These are phyloP conservation scores for Pherbina coryleti DNA, from an alignment of 2,888 invertebrate genomes.

Conservation along the genomic window DNA sequence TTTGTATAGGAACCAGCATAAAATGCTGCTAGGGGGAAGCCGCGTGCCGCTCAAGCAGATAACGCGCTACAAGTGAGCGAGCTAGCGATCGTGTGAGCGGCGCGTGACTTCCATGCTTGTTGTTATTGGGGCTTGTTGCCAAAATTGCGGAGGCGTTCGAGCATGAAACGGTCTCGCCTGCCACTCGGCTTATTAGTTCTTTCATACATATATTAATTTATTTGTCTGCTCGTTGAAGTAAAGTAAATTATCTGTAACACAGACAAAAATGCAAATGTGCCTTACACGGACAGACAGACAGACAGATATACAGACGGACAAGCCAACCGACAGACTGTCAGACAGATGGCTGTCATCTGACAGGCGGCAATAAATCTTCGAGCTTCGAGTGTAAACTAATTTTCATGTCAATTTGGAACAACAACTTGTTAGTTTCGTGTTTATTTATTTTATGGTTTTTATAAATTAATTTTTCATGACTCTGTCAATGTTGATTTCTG, in stretches of 20 bases:
- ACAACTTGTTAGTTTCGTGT: slow-evolving; percentile 62
- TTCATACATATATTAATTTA: slow-evolving; percentile 62
- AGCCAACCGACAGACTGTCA: slow-evolving; percentile 56
- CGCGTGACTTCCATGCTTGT: slow-evolving; percentile 19
- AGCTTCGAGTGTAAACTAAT: slow-evolving; percentile 67
- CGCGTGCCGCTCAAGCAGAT: background rate
- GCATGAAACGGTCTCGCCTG: slow-evolving; percentile 47
- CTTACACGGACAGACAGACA: background rate
- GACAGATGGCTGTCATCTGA: slow-evolving; percentile 52
- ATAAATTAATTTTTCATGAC: slow-evolving; percentile 15
- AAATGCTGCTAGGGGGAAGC: background rate
- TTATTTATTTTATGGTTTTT: slow-evolving; percentile 30
- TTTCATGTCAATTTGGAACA: slow-evolving; percentile 66
- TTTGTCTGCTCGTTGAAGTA: slow-evolving; percentile 56
- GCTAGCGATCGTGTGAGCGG: slow-evolving; percentile 21
- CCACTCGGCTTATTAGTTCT: slow-evolving; percentile 62
- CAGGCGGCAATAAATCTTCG: slow-evolving; percentile 63
- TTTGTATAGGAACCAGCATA: background rate
- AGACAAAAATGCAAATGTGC: slow-evolving; percentile 25
- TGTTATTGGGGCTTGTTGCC: background rate
- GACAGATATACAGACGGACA: slow-evolving; percentile 57
- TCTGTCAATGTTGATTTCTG: background rate
- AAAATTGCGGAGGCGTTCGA: slow-evolving; percentile 50
- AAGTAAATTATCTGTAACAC: slow-evolving; percentile 55
- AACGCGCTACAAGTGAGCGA: background rate